Base-by-base conservation (phyloP, 2,888 invertebrate genomes). In the Lissonota sp. region DNA sequence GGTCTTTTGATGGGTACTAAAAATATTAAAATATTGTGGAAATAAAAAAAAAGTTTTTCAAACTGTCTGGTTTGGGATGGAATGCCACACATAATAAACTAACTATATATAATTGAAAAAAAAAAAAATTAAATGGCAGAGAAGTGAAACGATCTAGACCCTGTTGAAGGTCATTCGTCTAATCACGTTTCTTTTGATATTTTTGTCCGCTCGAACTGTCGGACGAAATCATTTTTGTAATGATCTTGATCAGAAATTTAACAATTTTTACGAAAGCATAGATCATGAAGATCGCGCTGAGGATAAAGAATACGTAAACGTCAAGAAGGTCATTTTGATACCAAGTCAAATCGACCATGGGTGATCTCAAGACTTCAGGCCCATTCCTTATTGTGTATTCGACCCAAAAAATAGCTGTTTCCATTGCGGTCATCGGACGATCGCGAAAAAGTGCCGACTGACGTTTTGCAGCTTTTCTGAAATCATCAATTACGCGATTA, bases 361-460 rank as follows among this genome's bases (percentile, higher is more conserved):
- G 86, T 5, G 88, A 86, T 83, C 64, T 82, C 6, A 88, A 40
- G 4, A 75, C 57, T 7, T 83, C 62, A n/a, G 79, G 74, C 2
- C 84, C 86, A 71, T 88, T 83, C 69, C 86, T 83, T 7, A 86
- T 57, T 6, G 84, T 83, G 70, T 86, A 88, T 66, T 88, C 88
- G 12, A 86, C 79, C 88, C 88, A 88, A 80, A 80, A 88, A 67
- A 82, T 79, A 0, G 86, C 85, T 0, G 84, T 86, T 12, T 87
- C 84, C 75, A 84, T 78, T 5, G 88, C 84, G 49, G 57, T 83
- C 76, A 85, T 79, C 16, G 87, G 88, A 73, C 86, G 83, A 71
- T 88, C 88, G 1, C 85, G 73, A 53, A 91, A 91, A 64, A 62
- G 83, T 10, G n/a, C 51, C 6, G 91, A 90, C 40, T 87, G 4